These are phyloP conservation scores for Paraescarpia echinospica DNA, from an alignment of 1,140 invertebrate genomes.

Conservation along the genomic window DNA sequence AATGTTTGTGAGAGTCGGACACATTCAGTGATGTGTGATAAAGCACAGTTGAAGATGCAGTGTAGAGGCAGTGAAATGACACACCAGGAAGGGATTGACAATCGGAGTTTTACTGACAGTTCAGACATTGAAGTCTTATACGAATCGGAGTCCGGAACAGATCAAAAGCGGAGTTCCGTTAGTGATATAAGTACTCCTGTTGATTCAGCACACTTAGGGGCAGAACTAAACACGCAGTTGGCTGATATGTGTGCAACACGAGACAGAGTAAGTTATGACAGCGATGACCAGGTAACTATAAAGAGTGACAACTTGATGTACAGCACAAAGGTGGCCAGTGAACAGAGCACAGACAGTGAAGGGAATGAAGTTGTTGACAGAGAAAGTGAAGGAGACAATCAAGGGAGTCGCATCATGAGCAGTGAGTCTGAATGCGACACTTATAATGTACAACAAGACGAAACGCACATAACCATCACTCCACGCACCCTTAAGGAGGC, in stretches of 20 bases:
- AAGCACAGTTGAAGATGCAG: not conserved
- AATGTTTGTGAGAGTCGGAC: not conserved
- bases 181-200: not conserved
- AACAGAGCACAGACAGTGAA: not conserved
- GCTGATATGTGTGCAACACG: not conserved
- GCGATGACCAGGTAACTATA: not conserved
- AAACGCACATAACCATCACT: not conserved
- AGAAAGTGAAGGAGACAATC: not conserved
- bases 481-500: not conserved
- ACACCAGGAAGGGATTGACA: not conserved
- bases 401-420: not conserved
- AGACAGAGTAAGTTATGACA: not conserved
- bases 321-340: not conserved
- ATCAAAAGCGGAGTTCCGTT: not conserved
- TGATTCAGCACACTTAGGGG: not conserved
- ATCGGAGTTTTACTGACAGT: slow-evolving; percentile 6
- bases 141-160: not conserved
- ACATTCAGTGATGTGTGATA: not conserved
- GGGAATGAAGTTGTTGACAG: not conserved
- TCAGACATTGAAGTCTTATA: slow-evolving; percentile 3
- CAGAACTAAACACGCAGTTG: not conserved
- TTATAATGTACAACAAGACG: not conserved
- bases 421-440: not conserved
- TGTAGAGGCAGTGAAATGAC: not conserved
- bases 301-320: not conserved